These are phyloP conservation scores for Alectoris magna DNA, from an alignment of 2,797 vertebrate species.

Conservation along the genomic window DNA sequence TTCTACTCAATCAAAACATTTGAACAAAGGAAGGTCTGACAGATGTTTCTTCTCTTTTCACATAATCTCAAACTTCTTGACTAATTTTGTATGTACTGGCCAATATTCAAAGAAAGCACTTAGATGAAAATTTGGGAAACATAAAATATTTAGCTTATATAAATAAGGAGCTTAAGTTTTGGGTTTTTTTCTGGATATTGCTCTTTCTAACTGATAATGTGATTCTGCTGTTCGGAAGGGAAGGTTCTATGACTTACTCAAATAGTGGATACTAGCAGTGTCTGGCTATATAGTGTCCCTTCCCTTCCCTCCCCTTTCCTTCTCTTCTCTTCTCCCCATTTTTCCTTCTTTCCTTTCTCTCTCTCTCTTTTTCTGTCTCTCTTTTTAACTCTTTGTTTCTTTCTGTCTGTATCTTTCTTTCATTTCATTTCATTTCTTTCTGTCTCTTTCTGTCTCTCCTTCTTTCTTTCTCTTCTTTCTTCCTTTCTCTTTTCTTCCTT, in stretches of 20 bases:
- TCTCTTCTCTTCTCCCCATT: no score
- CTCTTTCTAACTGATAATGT: neutral
- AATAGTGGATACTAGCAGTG: accelerated
- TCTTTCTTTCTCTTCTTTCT: neutral
- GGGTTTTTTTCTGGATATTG: neutral
- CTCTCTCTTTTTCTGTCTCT: no score
- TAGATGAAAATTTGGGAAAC: neutral
- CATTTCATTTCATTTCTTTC: no score
- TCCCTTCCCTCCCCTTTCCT: no score
- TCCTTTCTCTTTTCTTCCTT: neutral
- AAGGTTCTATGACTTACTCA: neutral
- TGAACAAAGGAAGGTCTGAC: neutral
- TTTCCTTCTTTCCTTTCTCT: no score
- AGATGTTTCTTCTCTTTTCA: neutral
- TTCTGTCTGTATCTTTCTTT: no score
- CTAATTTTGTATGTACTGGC: neutral
- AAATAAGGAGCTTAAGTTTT: neutral
- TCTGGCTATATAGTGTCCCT: neutral
- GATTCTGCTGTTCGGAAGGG: neutral
- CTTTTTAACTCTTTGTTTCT: no score
- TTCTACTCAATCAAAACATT: neutral
- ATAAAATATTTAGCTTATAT: neutral
- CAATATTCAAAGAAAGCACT: neutral
- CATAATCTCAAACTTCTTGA: neutral
- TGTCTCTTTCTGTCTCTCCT: neutral